Base-by-base conservation (phyloP, 1,140 invertebrate species). In the Ectropis grisescens region DNA sequence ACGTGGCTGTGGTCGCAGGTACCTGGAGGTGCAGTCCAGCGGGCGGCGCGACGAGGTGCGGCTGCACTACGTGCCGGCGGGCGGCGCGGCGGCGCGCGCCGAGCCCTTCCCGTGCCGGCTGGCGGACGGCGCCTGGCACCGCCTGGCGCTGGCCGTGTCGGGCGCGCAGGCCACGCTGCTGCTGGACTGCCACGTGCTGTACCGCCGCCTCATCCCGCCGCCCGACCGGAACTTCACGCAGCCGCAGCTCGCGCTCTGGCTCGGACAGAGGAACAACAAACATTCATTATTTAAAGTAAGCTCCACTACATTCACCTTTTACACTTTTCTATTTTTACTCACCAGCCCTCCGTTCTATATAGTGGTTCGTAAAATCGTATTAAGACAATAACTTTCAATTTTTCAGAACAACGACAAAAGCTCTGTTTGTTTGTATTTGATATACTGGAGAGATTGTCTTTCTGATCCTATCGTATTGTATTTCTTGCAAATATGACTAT, bases 1-100 rank as follows among this genome's bases (percentile, higher is more conserved):
- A 34, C 42, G 42, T 53, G 46, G 61, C 49, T 54, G 34, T 70
- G 50, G n/a, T n/a, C 42, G 60, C 80, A 93, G 92, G 84, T 94
- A 93, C 84, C 85, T 95, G 83, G 94, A 96, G 85, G 84, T 95
- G 62, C 93, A 96, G 84, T 95, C 93, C 59, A 94, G 92, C 79
- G 93, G 93, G 35, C 86, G 92, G 11, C 90, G 90, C 56, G 90
- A 95, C 78, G 93, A 95, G 76, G 86, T 96, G 82, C 86, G 91
- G 49, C 82, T 92, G 61, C 88, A 91, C 74, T 91, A 91, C 62
- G 86, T 89, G 57, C 86, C 86, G 41, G 83, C 84, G 35, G 83
- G 86, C 47, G 85, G 86, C 47, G 84, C 85, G 19, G 75, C 76
- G 33, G 85, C 91, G 47, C 88, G 90, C 58, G 88, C 92, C 38